phyloP scores from a whole-genome alignment of 2,888 invertebrate genomes.

The Mayetiola destructor region DNA sequence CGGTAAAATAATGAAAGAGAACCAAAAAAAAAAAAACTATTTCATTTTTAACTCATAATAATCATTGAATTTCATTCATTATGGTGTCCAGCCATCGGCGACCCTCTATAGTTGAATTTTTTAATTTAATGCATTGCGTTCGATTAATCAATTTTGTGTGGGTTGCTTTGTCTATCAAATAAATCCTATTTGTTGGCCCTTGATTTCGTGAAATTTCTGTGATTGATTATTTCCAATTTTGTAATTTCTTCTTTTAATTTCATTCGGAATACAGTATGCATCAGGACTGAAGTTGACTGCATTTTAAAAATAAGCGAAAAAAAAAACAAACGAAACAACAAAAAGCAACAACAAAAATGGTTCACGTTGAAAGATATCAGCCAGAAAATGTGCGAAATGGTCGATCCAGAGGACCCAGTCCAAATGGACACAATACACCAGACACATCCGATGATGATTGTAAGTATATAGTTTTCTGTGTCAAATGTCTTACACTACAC shows the following conservation, averaged over 20 bases:
- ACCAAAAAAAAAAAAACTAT: too few relatives aligned
- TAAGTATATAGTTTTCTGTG: constrained; percentile 36
- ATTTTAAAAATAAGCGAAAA: neutral
- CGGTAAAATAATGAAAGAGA: too few relatives aligned
- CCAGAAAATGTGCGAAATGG: constrained; percentile 71
- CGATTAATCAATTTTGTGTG: too few relatives aligned
- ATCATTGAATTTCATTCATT: too few relatives aligned
- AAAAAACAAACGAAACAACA: neutral
- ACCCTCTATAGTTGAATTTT: too few relatives aligned
- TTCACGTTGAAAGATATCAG: constrained; percentile 74
- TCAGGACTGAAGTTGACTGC: neutral
- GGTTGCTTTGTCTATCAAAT: too few relatives aligned
- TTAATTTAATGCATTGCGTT: too few relatives aligned
- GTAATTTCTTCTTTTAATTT: neutral
- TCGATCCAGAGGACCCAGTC: constrained; percentile 81
- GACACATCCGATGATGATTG: constrained; percentile 77
- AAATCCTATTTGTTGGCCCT: too few relatives aligned
- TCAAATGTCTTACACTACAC: too few relatives aligned
- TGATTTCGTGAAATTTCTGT: neutral
- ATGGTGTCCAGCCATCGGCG: too few relatives aligned
- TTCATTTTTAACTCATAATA: too few relatives aligned
- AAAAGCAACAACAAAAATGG: constrained; percentile 61
- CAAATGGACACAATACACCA: constrained; percentile 65
- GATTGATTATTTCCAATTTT: neutral
- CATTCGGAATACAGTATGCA: neutral